Conservation (phyloP, 1,140 invertebrate genomes). For the Lucilia cuprina region DNA sequence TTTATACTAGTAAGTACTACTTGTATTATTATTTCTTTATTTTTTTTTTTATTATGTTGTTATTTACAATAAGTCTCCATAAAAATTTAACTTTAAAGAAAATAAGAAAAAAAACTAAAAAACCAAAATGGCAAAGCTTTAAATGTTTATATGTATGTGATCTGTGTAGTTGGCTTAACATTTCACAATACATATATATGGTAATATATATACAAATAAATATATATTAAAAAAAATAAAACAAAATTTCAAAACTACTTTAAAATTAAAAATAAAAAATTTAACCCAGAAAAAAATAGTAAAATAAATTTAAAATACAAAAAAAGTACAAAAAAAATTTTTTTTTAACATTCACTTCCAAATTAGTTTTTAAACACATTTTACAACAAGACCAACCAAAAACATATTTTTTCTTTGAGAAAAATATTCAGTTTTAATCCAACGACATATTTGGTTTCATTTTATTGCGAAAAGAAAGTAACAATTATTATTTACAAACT, state of each 20-base stretch:
- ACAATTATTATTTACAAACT: neutral
- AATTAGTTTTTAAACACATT: neutral
- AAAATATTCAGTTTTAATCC: neutral
- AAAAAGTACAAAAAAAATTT: conserved; percentile 17
- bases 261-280: conserved; percentile 5
- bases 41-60: neutral
- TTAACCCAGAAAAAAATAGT: neutral
- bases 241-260: neutral
- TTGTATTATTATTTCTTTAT: neutral
- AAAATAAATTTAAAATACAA: conserved; percentile 14
- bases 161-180: conserved; percentile 33
- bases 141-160: conserved; percentile 33
- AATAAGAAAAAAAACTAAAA: neutral
- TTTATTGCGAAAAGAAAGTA: neutral
- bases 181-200: conserved; percentile 11
- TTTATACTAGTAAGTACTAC: neutral
- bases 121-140: conserved; percentile 27
- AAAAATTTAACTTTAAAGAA: conserved; percentile 1
- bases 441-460: conserved; percentile 14
- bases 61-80: neutral
- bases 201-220: neutral
- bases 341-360: conserved; percentile 2
- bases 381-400: neutral
- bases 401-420: neutral
- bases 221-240: neutral